These are phyloP conservation scores for Saimiri boliviensis DNA, from an alignment of 2,113 vertebrate genomes.

Conservation along the genomic window DNA sequence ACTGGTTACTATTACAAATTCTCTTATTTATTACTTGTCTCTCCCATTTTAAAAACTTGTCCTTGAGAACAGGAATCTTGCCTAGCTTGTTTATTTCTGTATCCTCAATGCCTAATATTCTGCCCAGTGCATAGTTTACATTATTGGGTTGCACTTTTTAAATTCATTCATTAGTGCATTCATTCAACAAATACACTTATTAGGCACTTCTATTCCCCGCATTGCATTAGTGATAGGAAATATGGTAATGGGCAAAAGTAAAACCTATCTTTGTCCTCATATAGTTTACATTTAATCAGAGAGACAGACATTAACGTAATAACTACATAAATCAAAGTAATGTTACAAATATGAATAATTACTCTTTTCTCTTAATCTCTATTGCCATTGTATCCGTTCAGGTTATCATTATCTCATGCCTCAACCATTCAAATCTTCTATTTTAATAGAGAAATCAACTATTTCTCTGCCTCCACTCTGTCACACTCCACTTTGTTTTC, in stretches of 20 bases:
- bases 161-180: neutral
- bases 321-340: neutral
- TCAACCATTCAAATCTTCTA: neutral
- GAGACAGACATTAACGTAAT: neutral
- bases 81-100: neutral
- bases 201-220: neutral
- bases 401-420: neutral
- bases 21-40: neutral
- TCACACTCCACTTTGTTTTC: neutral
- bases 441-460: neutral
- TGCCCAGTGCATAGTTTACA: neutral
- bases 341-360: neutral
- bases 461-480: neutral
- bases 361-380: neutral
- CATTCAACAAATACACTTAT: neutral
- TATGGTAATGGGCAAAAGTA: neutral
- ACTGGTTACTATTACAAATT: neutral
- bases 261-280: neutral
- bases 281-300: neutral
- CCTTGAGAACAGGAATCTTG: neutral
- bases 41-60: constrained; percentile 17
- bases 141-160: neutral
- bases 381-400: neutral
- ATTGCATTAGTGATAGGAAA: neutral
- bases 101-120: neutral